Percentiles rank a stretch among this genome's conserved stretches.
These are phyloP conservation scores for Actinia equina DNA, from an alignment of 64 coral and sea anemone genomes.

Conservation along the genomic window DNA sequence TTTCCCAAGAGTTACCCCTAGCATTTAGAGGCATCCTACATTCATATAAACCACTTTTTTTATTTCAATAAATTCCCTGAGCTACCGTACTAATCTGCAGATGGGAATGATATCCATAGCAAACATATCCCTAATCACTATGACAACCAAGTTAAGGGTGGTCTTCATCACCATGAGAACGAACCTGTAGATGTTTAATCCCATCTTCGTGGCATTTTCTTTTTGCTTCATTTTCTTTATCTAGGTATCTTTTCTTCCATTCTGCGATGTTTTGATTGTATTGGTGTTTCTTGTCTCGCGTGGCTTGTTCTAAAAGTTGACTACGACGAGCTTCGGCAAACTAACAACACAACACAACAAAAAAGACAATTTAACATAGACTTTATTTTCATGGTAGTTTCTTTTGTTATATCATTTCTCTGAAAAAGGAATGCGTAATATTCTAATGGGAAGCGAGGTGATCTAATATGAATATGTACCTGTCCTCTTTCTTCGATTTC, in stretches of 20 bases:
- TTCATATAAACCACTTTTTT: too few relatives aligned
- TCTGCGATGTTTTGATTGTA: constrained; percentile 48
- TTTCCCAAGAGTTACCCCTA: too few relatives aligned
- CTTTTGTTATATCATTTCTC: background rate
- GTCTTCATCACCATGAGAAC: background rate
- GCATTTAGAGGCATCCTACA: too few relatives aligned
- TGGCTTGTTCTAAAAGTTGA: constrained; percentile 44
- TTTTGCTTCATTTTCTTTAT: constrained; percentile 70
- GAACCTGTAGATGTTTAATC: constrained; percentile 87
- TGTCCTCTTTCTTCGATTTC: constrained; percentile 91
- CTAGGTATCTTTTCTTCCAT: constrained; percentile 75
- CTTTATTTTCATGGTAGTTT: too few relatives aligned
- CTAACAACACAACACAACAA: constrained; percentile 23
- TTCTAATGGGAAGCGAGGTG: background rate
- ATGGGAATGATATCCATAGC: too few relatives aligned
- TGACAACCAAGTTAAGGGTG: background rate
- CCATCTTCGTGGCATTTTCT: constrained; percentile 60
- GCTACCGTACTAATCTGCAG: too few relatives aligned
- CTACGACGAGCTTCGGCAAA: constrained; percentile 84
- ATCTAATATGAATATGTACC: constrained; percentile 23
- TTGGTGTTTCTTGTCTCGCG: constrained; percentile 47
- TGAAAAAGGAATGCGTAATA: background rate
- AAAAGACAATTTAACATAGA: background rate
- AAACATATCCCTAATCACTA: background rate
- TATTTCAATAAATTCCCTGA: too few relatives aligned